phyloP scores from a whole-genome alignment of 2,888 invertebrate species.

The Prionchulus punctatus region DNA sequence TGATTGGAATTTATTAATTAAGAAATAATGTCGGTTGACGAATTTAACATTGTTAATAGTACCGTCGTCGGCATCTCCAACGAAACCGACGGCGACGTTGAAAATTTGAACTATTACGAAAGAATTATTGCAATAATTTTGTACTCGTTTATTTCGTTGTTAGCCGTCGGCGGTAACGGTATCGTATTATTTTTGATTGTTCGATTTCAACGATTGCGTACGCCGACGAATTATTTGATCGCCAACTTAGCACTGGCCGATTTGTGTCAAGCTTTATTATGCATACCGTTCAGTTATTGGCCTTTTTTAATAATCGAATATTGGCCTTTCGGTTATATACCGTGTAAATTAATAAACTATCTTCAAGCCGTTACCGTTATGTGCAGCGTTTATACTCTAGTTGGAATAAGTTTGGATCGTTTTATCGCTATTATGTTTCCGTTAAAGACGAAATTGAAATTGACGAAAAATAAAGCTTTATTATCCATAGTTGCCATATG shows the following conservation, averaged over 20 bases:
- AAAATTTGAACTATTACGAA: no score
- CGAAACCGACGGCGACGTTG: no score
- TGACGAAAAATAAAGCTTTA: background rate
- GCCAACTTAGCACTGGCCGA: constrained; percentile 36
- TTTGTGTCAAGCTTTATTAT: constrained; percentile 36
- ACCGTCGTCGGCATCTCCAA: no score
- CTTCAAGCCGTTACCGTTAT: constrained; percentile 36
- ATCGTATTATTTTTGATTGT: constrained; percentile 26
- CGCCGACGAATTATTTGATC: constrained; percentile 38
- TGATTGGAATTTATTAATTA: no score
- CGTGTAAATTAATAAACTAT: constrained; percentile 36
- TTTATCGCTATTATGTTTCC: constrained; percentile 17
- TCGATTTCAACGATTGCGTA: constrained; percentile 26
- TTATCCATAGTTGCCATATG: background rate
- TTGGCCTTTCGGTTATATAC: constrained; percentile 36
- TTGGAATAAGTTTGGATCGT: constrained; percentile 34
- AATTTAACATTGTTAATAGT: no score
- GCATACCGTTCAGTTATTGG: constrained; percentile 38
- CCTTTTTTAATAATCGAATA: constrained; percentile 34
- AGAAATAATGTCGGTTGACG: no score
- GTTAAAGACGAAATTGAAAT: no score
- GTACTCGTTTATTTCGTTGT: background rate
- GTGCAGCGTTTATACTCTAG: constrained; percentile 36
- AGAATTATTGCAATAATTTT: background rate
- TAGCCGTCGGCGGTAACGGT: constrained; percentile 18